Percentiles rank a stretch among this genome's conserved stretches.
Evolutionary conservation across 2,113 vertebrate species (phyloP).

Genomic region (Lagopus muta): DNA sequence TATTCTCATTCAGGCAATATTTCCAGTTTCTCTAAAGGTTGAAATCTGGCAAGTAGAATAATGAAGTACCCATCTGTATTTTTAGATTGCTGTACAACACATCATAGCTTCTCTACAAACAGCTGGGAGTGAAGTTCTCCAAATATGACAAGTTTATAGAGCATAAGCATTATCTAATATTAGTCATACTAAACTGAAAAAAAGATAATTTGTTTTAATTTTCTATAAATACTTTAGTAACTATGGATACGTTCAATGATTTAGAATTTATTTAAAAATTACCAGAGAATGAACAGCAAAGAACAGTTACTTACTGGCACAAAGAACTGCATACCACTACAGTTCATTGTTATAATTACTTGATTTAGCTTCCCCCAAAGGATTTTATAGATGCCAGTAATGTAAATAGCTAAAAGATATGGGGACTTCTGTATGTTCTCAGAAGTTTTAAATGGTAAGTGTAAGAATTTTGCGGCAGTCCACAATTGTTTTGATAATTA

Average conservation of each 20-base stretch:
- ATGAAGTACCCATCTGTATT: not conserved
- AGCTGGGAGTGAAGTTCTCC: not conserved
- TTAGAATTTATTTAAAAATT: not conserved
- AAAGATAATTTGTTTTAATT: not conserved
- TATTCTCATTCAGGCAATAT: not conserved
- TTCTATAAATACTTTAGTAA: not conserved
- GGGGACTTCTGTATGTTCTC: not conserved
- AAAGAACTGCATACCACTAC: not conserved
- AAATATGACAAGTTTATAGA: not conserved
- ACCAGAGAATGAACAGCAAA: not conserved
- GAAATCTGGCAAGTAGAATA: not conserved
- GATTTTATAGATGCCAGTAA: not conserved
- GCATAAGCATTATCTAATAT: not conserved
- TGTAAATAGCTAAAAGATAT: not conserved
- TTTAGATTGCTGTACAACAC: not conserved
- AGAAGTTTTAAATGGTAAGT: not conserved
- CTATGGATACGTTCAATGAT: not conserved
- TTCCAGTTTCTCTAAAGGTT: not conserved
- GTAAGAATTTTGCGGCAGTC: not conserved
- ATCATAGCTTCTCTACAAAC: not conserved
- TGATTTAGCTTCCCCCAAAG: not conserved
- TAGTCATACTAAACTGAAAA: not conserved
- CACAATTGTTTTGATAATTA: not conserved
- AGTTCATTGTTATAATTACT: not conserved
- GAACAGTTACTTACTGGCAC: not conserved